These are phyloP conservation scores for Marcusenius ussheri DNA, from an alignment of 2,113 vertebrate genomes.

Conservation along the genomic window DNA sequence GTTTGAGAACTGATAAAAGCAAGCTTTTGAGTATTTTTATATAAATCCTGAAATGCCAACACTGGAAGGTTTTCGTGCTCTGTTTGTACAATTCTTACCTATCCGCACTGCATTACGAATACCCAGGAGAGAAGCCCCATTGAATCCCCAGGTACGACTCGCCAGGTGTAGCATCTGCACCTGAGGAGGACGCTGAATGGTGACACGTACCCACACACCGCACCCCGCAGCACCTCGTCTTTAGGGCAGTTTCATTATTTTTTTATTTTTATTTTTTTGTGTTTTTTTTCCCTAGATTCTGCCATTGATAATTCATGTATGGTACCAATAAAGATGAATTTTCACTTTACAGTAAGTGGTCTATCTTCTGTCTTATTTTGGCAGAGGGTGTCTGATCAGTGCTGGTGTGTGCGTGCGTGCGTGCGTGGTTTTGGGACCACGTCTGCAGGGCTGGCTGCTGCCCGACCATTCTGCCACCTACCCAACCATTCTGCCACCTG, in stretches of 20 bases:
- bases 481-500: background rate
- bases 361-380: background rate
- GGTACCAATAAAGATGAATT: conserved; percentile 95
- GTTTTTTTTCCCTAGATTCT: conserved; percentile 65
- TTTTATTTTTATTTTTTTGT: conserved; percentile 58
- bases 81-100: background rate
- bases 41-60: background rate
- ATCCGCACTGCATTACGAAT: background rate
- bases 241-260: conserved; percentile 58
- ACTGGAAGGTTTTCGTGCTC: background rate
- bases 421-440: background rate
- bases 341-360: conserved; percentile 71
- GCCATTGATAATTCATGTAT: conserved; percentile 98
- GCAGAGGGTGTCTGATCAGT: background rate
- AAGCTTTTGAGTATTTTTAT: conserved; percentile 8
- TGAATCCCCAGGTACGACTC: background rate
- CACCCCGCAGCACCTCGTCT: conserved; percentile 58
- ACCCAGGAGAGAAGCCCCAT: background rate
- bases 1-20: background rate
- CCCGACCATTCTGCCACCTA: background rate
- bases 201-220: conserved; percentile 62
- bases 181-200: conserved; percentile 52
- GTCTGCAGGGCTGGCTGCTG: background rate
- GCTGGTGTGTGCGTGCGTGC: background rate
- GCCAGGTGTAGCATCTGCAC: conserved; percentile 17